Percentiles rank a stretch among this genome's conserved stretches.
phyloP scores from a whole-genome alignment of 1,140 invertebrate species.

The Lamellibrachia luymesi region DNA sequence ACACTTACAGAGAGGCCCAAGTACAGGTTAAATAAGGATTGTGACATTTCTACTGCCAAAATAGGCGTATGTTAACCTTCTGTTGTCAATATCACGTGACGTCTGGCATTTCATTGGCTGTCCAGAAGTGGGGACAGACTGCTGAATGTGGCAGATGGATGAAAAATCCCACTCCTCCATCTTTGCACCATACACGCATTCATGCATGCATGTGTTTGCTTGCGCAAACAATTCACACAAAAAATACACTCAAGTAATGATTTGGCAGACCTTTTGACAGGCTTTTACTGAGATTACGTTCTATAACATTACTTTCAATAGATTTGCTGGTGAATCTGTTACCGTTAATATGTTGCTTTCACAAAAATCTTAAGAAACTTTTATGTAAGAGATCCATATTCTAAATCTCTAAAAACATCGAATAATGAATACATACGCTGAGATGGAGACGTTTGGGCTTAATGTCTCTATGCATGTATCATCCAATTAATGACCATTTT shows the following conservation, averaged over 20 bases:
- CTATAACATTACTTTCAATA: background rate
- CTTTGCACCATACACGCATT: background rate
- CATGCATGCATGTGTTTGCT: background rate
- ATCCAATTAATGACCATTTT: too few species aligned
- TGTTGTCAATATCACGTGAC: background rate
- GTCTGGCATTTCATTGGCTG: background rate
- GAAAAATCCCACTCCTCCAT: background rate
- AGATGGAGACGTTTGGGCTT: too few species aligned
- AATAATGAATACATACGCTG: too few species aligned
- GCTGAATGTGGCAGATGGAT: background rate
- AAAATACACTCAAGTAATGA: conserved; percentile 16
- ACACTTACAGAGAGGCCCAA: background rate
- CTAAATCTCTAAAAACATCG: too few species aligned
- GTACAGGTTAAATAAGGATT: background rate
- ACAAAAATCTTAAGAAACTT: too few species aligned
- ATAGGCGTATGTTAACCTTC: background rate
- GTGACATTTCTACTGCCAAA: background rate
- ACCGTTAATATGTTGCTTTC: too few species aligned
- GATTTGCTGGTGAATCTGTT: background rate
- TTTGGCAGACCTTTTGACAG: background rate
- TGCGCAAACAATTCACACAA: background rate
- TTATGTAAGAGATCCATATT: too few species aligned
- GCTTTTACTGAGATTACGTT: background rate
- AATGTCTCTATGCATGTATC: too few species aligned
- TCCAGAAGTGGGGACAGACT: background rate